Percentiles rank a stretch among this genome's conserved stretches.
These are phyloP conservation scores for Tenualosa thibaudeaui DNA, from an alignment of 2,797 vertebrate species.

Conservation along the genomic window DNA sequence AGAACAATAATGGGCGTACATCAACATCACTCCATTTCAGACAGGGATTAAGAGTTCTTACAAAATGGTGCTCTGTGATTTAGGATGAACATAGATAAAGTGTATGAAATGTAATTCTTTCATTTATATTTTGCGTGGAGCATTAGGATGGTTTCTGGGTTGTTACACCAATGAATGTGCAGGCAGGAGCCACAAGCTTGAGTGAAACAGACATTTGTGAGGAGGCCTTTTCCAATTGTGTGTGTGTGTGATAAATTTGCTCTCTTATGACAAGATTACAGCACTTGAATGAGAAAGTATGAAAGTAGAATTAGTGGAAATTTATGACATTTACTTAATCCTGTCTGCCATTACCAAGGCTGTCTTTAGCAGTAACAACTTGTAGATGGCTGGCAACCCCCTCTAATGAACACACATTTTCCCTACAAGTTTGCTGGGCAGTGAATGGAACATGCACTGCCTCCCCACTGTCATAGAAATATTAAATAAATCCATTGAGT, in stretches of 20 bases:
- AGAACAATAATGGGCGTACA: neutral
- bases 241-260: slow-evolving; percentile 9
- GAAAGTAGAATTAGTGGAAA: neutral
- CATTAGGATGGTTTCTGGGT: neutral
- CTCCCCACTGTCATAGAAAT: neutral
- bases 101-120: neutral
- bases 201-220: neutral
- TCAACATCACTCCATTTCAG: neutral
- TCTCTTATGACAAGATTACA: neutral
- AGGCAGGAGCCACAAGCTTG: neutral
- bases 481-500: neutral
- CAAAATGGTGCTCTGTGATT: neutral
- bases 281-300: neutral
- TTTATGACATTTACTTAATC: slow-evolving; percentile 9
- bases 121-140: neutral
- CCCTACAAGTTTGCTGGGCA: neutral
- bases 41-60: neutral
- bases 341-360: neutral
- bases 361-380: neutral
- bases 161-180: neutral
- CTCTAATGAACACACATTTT: neutral
- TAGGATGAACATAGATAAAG: neutral
- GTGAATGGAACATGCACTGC: neutral
- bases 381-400: neutral
- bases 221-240: neutral